A percentile compares a stretch with the other conserved stretches of the same genome.
Conservation (phyloP, 2,888 invertebrate genomes). For the Diplolepis rosae region DNA sequence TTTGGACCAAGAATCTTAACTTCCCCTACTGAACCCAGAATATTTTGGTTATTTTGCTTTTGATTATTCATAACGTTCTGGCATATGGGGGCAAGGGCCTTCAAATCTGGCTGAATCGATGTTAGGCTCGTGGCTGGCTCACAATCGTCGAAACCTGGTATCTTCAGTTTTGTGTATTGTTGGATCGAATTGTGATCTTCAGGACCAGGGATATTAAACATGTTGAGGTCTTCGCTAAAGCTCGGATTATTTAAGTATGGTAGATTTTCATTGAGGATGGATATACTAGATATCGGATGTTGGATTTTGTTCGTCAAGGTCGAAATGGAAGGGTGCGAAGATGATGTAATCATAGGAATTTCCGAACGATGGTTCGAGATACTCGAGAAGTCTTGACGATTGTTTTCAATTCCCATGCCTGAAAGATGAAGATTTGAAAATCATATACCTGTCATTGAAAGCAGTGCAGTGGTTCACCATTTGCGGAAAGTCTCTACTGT, state of each 20-base stretch:
- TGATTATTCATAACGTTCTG: conserved; percentile 40
- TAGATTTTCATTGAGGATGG: conserved; percentile 57
- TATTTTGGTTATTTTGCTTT: conserved; percentile 31
- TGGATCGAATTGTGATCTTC: conserved; percentile 49
- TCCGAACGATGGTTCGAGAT: conserved; percentile 57
- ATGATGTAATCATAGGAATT: conserved; percentile 45
- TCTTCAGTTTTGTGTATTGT: conserved; percentile 54
- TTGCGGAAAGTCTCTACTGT: too few relatives aligned
- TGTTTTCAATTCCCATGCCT: conserved; percentile 31
- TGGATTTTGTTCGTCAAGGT: conserved; percentile 36
- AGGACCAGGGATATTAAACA: conserved; percentile 37
- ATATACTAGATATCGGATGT: conserved; percentile 50
- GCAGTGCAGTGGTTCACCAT: too few relatives aligned
- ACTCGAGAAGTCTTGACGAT: conserved; percentile 51
- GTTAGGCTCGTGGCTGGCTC: conserved; percentile 45
- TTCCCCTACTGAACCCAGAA: conserved; percentile 33
- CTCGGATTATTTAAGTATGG: conserved; percentile 57
- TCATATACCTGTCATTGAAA: too few relatives aligned
- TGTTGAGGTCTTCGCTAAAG: conserved; percentile 48
- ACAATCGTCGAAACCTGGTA: conserved; percentile 56
- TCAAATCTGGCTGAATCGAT: conserved; percentile 54
- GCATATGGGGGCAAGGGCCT: conserved; percentile 46
- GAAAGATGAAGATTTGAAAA: conserved; percentile 1
- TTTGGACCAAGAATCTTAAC: conserved; percentile 45
- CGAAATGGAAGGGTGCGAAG: background rate